phyloP scores from a whole-genome alignment of 1,140 invertebrate genomes.

The Drosophila ambigua region DNA sequence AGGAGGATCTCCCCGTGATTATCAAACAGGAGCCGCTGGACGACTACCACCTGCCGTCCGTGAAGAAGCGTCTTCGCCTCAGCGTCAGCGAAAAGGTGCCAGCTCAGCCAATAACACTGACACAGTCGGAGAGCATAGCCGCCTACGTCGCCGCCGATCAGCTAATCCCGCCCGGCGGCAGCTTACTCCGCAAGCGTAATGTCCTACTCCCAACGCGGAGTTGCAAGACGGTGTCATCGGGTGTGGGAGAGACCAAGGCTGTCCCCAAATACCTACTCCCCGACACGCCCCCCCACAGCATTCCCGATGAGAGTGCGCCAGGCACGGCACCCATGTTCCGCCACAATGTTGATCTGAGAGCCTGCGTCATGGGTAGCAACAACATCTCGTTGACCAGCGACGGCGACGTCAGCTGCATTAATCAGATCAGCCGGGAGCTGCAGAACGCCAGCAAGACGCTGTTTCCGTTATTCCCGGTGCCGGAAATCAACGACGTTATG shows the following conservation, averaged over 20 bases:
- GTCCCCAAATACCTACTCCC: slow-evolving; percentile 32
- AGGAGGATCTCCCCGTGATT: slow-evolving; percentile 5
- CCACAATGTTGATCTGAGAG: slow-evolving; percentile 74
- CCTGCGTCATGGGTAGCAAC: slow-evolving; percentile 82
- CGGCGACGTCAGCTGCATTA: slow-evolving; percentile 48
- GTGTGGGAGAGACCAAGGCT: slow-evolving; percentile 14
- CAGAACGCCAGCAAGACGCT: slow-evolving; percentile 68
- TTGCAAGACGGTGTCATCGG: slow-evolving; percentile 27
- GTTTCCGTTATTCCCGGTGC: slow-evolving; percentile 18
- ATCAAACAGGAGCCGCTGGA: slow-evolving; percentile 46
- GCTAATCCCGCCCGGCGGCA: slow-evolving; percentile 72
- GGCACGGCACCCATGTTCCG: slow-evolving; percentile 45
- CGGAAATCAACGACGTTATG: slow-evolving; percentile 56
- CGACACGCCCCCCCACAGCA: slow-evolving; percentile 57
- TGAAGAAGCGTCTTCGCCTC: slow-evolving; percentile 26
- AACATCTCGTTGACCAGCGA: slow-evolving; percentile 64
- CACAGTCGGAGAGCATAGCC: slow-evolving; percentile 7
- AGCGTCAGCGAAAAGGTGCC: slow-evolving; percentile 7
- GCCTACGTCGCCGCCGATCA: slow-evolving; percentile 32
- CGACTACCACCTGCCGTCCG: slow-evolving; percentile 6
- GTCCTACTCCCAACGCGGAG: neutral
- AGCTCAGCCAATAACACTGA: neutral
- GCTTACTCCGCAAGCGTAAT: slow-evolving; percentile 71
- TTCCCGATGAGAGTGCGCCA: slow-evolving; percentile 46
- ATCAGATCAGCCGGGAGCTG: slow-evolving; percentile 66